Percentiles rank a stretch among this genome's conserved stretches.
phyloP scores from a whole-genome alignment of 1,140 invertebrate species.

The Zaprionus kolodkinae region DNA sequence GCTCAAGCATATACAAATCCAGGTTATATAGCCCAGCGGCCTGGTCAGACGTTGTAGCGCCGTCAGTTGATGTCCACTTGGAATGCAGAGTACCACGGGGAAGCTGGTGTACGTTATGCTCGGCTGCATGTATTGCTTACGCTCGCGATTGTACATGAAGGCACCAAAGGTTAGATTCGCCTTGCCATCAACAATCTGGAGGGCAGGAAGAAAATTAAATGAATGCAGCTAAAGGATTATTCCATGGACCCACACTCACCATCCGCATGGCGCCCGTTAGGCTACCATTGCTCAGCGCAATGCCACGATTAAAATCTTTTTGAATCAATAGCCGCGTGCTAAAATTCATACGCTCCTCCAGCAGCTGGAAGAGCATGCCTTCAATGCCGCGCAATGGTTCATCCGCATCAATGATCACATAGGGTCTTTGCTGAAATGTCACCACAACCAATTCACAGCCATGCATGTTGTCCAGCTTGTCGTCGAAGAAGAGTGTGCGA shows the following conservation, averaged over 20 bases:
- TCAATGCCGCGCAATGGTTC: slow-evolving; percentile 58
- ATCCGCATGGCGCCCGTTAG: slow-evolving; percentile 63
- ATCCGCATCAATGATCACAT: slow-evolving; percentile 40
- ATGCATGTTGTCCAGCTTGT: slow-evolving; percentile 58
- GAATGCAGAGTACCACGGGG: slow-evolving; percentile 61
- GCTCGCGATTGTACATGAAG: slow-evolving; percentile 64
- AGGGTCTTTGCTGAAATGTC: slow-evolving; percentile 60
- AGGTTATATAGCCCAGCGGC: slow-evolving; percentile 63
- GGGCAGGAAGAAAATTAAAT: not conserved
- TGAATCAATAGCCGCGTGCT: slow-evolving; percentile 42
- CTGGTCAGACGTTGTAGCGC: slow-evolving; percentile 62
- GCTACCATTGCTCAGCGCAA: slow-evolving; percentile 62
- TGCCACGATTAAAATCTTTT: slow-evolving; percentile 54
- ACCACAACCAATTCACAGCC: slow-evolving; percentile 50
- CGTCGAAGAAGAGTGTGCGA: slow-evolving; percentile 47
- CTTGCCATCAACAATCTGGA: slow-evolving; percentile 62
- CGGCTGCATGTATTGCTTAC: slow-evolving; percentile 60
- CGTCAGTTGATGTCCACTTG: slow-evolving; percentile 50
- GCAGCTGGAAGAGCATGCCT: slow-evolving; percentile 52
- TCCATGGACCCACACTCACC: slow-evolving; percentile 35
- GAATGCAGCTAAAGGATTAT: not conserved
- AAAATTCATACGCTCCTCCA: slow-evolving; percentile 73
- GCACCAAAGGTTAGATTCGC: slow-evolving; percentile 70
- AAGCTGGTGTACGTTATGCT: slow-evolving; percentile 63
- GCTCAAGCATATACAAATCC: slow-evolving; percentile 58